phyloP scores from a whole-genome alignment of 2,888 invertebrate species.

The Mythimna ferrago region DNA sequence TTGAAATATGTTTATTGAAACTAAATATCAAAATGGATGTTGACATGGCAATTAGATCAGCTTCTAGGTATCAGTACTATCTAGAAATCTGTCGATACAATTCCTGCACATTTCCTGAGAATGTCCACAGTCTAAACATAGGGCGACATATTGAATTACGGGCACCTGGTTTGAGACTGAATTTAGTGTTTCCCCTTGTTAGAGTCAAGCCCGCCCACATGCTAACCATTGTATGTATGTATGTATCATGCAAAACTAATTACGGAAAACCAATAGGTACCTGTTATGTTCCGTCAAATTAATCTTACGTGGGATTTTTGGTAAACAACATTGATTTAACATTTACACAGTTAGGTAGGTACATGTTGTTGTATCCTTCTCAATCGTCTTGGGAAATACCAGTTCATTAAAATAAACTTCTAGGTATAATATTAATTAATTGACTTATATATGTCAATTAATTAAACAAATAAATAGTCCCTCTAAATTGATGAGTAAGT shows the following conservation, averaged over 20 bases:
- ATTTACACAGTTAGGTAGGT: background rate
- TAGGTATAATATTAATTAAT: slow-evolving; percentile 22
- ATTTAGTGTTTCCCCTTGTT: slow-evolving; percentile 17
- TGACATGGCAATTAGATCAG: background rate
- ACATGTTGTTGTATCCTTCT: slow-evolving; percentile 12
- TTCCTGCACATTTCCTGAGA: slow-evolving; percentile 6
- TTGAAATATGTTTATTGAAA: background rate
- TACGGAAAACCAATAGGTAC: slow-evolving; percentile 1
- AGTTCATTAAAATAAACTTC: slow-evolving; percentile 16
- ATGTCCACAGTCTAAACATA: slow-evolving; percentile 31
- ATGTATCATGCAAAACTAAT: background rate
- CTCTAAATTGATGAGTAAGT: slow-evolving; percentile 22
- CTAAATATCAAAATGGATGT: background rate
- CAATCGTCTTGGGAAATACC: slow-evolving; percentile 31
- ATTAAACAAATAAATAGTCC: slow-evolving; percentile 8
- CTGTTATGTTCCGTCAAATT: slow-evolving; percentile 2
- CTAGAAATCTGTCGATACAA: slow-evolving; percentile 15
- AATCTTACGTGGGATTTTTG: background rate
- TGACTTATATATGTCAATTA: background rate
- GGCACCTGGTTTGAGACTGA: slow-evolving; percentile 27
- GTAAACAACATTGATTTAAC: slow-evolving; percentile 17
- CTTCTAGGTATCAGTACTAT: background rate
- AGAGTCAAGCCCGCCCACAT: slow-evolving; percentile 7
- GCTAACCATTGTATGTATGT: background rate
- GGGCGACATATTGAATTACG: slow-evolving; percentile 30